A percentile compares a stretch with the other conserved stretches of the same genome.
Evolutionary conservation across 2,888 invertebrate species (phyloP).

Genomic region (Limnephilus lunatus): DNA sequence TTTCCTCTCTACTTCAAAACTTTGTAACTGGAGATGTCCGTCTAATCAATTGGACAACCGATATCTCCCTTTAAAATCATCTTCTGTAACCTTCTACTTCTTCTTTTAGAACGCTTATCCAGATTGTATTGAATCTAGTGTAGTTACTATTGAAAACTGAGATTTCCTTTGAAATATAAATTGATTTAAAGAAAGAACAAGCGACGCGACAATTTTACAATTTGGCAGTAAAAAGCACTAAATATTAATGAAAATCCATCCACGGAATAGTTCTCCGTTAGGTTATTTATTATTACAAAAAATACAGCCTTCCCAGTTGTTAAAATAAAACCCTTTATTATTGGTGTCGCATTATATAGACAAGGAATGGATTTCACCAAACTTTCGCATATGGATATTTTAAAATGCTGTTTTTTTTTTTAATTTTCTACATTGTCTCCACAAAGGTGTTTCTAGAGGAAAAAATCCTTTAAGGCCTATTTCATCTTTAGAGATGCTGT

Average conservation of each 20-base stretch:
- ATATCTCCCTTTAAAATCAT: too few species aligned
- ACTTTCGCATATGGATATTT: neutral
- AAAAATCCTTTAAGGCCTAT: too few species aligned
- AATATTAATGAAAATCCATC: neutral
- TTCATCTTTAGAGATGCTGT: too few species aligned
- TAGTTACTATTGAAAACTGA: neutral
- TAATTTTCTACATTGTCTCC: too few species aligned
- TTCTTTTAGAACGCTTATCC: too few species aligned
- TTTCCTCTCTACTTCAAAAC: too few species aligned
- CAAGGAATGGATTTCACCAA: neutral
- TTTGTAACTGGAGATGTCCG: too few species aligned
- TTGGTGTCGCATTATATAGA: neutral
- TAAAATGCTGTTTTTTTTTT: too few species aligned
- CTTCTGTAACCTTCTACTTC: too few species aligned
- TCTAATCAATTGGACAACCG: too few species aligned
- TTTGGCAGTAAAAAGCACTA: neutral
- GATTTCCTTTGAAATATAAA: neutral
- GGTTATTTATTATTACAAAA: neutral
- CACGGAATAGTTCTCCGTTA: neutral
- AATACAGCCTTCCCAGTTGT: neutral
- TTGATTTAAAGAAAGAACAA: neutral
- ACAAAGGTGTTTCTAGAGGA: too few species aligned
- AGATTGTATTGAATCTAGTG: neutral
- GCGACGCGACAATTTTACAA: neutral
- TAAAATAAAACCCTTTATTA: conserved; percentile 13